Evolutionary conservation across 1,140 invertebrate genomes (phyloP), one percentile per base, ranked within the genome.

Genomic region (Stegodyphus dumicola): DNA sequence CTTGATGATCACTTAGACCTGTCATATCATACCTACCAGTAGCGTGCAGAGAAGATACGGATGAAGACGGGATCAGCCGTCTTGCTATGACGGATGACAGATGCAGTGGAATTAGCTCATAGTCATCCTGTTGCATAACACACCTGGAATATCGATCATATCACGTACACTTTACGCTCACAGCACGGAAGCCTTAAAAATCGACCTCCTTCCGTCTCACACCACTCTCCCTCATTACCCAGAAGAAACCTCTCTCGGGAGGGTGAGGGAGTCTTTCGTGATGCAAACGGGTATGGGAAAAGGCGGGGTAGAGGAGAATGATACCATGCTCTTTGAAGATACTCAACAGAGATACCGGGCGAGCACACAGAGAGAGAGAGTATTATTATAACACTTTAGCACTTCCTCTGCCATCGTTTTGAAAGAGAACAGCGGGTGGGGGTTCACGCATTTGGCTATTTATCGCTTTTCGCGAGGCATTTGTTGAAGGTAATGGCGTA

Each of bases 341-440:
- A 77, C 76, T 77, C 66, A 17, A 66, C 17, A 54, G 9, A 60
- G 56, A 60, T 60, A 60, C 56, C 64, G 49, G n/a, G 60, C 15
- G 66, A 51, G 77, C 51, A n/a, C 77, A 60, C 9, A 60, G 1
- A 65, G 53, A 77, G 76, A 49, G 76, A 66, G 49, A 70, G 65
- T 70, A 79, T 79, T 79, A 79, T 79, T 79, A 69, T 70, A 79
- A 79, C 66, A 70, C 77, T 79, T 79, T 79, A 79, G 65, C 77
- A 70, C 77, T 70, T 70, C 77, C 67, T 70, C 51, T 33, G 33
- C 33, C 33, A 33, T 33, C 53, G 2, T 18, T 60, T 60, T 60
- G 56, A 60, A 60, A 60, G 56, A 33, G 56, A 9, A 60, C 9
- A 60, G 56, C 56, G 56, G 56, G 15, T 60, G 15, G 56, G 56